Evolutionary conservation across 1,140 invertebrate genomes (phyloP), one percentile per base, ranked within the genome.

Genomic region (Nasonia longicornis): DNA sequence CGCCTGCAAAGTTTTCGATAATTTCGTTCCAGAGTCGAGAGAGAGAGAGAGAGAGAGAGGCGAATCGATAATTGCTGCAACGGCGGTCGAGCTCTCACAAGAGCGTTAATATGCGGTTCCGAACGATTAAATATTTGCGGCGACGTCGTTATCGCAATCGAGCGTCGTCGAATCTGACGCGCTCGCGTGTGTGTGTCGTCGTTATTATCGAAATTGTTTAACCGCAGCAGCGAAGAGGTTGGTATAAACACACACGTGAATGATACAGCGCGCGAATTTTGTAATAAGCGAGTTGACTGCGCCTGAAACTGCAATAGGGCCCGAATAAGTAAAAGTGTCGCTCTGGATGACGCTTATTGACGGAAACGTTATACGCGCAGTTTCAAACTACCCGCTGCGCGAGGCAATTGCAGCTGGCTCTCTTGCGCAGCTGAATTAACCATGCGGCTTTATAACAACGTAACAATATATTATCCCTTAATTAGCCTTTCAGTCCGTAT

Each of bases 81-180:
- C 20, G 20, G 38, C 20, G 20, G 38, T 42, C 20, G 16, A 2
- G n/a, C 26, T 66, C 26, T 26, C 11, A 26, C 26, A 26, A 26
- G 66, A 67, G 66, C 10, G 66, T 8, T 67, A 7, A 29, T 67
- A 58, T n/a, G 66, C 52, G 12, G 31, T 14, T 14, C 63, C 42
- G 52, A 72, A 1, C 63, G 31, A 79, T 79, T 64, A 29, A 79
- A 72, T 79, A 35, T 79, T 72, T 31, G n/a, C 4, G 26, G 26
- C 26, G 26, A 26, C 26, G 26, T 26, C 26, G 26, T 26, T 26
- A 26, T 26, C 26, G 26, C 26, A 26, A 26, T 26, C 26, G 26
- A 38, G 38, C 0, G 38, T 10, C 6, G 38, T 38, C 8, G 0
- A 38, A 38, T 38, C 38, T 7, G 3, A 8, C 0, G 6, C 38